phyloP scores from a whole-genome alignment of 2,888 invertebrate species.

The Philopedon plagiatum region DNA sequence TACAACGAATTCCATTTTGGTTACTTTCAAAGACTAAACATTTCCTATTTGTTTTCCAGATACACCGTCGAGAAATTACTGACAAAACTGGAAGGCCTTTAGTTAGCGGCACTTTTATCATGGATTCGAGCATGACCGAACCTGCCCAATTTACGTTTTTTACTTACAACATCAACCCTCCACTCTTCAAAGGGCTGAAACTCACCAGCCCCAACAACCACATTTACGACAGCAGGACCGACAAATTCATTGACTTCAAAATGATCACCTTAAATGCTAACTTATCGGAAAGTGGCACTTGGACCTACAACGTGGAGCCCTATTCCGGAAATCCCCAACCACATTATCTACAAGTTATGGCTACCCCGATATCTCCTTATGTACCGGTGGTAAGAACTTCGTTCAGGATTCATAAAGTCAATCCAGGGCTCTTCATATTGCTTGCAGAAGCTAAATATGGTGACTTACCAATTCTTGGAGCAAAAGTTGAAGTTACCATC shows the following conservation, averaged over 20 bases:
- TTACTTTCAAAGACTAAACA: too few relatives aligned
- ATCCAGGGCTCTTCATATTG: slow-evolving; percentile 69
- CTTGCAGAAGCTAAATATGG: slow-evolving; percentile 73
- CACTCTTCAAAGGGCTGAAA: slow-evolving; percentile 70
- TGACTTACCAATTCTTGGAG: slow-evolving; percentile 72
- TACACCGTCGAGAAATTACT: slow-evolving; percentile 70
- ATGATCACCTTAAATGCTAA: slow-evolving; percentile 70
- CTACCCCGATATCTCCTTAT: slow-evolving; percentile 69
- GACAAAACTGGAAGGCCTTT: slow-evolving; percentile 69
- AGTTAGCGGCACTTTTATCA: slow-evolving; percentile 71
- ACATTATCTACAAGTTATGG: slow-evolving; percentile 75
- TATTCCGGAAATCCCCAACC: slow-evolving; percentile 74
- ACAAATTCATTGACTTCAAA: slow-evolving; percentile 70
- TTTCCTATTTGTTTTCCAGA: slow-evolving; percentile 59
- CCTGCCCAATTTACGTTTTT: slow-evolving; percentile 72
- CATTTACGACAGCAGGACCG: slow-evolving; percentile 68
- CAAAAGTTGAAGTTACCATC: slow-evolving; percentile 72
- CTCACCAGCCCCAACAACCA: slow-evolving; percentile 71
- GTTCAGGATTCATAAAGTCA: slow-evolving; percentile 68
- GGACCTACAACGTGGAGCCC: slow-evolving; percentile 74
- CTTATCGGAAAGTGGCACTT: slow-evolving; percentile 73
- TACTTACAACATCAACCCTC: slow-evolving; percentile 71
- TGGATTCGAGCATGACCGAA: slow-evolving; percentile 71
- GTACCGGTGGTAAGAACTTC: slow-evolving; percentile 68
- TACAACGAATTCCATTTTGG: not conserved